phyloP scores from a whole-genome alignment of 2,888 invertebrate species.

The Kuschelorhynchus macadamiae region DNA sequence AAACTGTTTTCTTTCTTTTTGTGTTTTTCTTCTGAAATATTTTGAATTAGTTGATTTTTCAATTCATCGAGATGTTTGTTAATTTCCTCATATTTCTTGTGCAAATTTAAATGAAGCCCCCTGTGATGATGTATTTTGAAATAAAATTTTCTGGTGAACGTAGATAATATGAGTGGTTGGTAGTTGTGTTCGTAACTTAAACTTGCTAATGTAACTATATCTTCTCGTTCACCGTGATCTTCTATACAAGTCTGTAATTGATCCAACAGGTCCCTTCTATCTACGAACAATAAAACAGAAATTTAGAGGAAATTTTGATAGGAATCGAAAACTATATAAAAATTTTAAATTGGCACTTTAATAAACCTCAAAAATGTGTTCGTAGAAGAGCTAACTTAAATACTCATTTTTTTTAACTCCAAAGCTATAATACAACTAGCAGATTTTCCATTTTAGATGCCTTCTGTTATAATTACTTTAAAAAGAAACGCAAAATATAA shows the following conservation, averaged over 20 bases:
- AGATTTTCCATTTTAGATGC: too few relatives aligned
- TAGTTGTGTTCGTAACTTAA: conserved; percentile 37
- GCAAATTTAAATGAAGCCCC: conserved; percentile 54
- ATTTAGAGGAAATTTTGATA: conserved; percentile 5
- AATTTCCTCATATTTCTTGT: conserved; percentile 15
- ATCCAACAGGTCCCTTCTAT: conserved; percentile 50
- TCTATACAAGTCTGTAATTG: conserved; percentile 57
- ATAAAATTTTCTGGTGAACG: conserved; percentile 63
- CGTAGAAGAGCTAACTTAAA: too few relatives aligned
- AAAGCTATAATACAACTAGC: too few relatives aligned
- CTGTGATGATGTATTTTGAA: conserved; percentile 54
- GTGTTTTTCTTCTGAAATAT: too few relatives aligned
- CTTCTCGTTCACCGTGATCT: conserved; percentile 58
- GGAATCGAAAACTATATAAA: conserved; percentile 2
- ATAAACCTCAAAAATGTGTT: too few relatives aligned
- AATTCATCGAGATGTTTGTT: too few relatives aligned
- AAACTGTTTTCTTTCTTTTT: too few relatives aligned
- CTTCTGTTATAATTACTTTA: too few relatives aligned
- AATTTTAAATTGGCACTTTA: too few relatives aligned
- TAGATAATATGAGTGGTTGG: conserved; percentile 59
- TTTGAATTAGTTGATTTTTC: too few relatives aligned
- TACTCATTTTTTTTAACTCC: too few relatives aligned
- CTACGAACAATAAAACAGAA: conserved; percentile 20
- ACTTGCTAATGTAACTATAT: conserved; percentile 58
- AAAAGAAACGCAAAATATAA: too few relatives aligned